A percentile compares a stretch with the other conserved stretches of the same genome.
Conservation (phyloP, 1,140 invertebrate genomes). For the Chelonus insularis region DNA sequence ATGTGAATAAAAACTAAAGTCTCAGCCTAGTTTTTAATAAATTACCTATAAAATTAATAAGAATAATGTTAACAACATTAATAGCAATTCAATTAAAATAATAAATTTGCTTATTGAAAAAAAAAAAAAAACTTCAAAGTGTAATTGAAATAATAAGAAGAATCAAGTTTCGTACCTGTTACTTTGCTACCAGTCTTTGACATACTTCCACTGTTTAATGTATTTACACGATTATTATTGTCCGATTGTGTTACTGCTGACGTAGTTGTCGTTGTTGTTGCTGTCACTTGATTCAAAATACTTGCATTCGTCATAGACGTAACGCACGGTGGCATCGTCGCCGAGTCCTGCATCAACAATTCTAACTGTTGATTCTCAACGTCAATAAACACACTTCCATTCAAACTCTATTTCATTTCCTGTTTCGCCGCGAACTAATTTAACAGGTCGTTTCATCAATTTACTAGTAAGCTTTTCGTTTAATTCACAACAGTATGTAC, state of each 20-base stretch:
- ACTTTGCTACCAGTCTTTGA: slow-evolving; percentile 41
- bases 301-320: slow-evolving; percentile 50
- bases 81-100: no score
- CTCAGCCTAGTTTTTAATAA: no score
- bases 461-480: no score
- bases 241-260: slow-evolving; percentile 22
- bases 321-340: slow-evolving; percentile 47
- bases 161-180: neutral
- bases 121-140: no score
- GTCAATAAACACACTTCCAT: neutral
- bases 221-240: slow-evolving; percentile 45
- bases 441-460: no score
- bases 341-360: slow-evolving; percentile 39
- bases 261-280: slow-evolving; percentile 32
- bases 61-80: no score
- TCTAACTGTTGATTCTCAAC: slow-evolving; percentile 9
- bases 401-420: neutral
- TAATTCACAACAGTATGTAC: no score
- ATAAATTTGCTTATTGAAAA: no score
- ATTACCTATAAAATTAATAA: no score
- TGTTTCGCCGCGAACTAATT: no score
- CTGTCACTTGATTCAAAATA: slow-evolving; percentile 50
- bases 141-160: no score
- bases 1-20: no score
- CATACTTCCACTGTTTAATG: slow-evolving; percentile 48